phyloP scores from a whole-genome alignment of 2,113 vertebrate species.

The Chlorodrepanis virens region DNA sequence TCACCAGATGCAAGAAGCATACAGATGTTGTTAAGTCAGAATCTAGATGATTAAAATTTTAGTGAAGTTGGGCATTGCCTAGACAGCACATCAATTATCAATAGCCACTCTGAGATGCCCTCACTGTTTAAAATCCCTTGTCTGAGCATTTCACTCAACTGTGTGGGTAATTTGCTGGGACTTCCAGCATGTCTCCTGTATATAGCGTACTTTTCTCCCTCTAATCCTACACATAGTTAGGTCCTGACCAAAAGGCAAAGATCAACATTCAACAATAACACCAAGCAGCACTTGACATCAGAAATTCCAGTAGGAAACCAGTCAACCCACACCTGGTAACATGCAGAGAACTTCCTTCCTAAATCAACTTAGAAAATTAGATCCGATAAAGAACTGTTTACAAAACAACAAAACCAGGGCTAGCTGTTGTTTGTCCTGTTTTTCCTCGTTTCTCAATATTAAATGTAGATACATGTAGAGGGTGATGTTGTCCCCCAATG shows the following conservation, averaged over 20 bases:
- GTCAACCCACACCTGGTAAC: background rate
- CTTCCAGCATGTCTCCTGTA: background rate
- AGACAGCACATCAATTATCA: background rate
- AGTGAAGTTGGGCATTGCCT: background rate
- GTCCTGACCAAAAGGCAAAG: background rate
- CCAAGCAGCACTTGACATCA: background rate
- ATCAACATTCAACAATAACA: background rate
- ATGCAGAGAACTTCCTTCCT: background rate
- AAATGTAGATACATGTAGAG: slow-evolving; percentile 33
- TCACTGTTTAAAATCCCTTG: background rate
- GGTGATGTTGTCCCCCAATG: too few species aligned
- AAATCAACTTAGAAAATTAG: background rate
- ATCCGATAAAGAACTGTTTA: background rate
- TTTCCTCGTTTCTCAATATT: background rate
- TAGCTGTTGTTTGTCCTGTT: background rate
- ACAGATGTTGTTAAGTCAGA: background rate
- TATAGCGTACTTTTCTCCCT: background rate
- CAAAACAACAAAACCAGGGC: background rate
- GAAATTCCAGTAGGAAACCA: background rate
- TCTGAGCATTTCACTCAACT: background rate
- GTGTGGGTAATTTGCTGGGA: background rate
- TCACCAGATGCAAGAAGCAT: background rate
- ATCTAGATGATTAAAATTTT: background rate
- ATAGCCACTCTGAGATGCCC: background rate
- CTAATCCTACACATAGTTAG: background rate